Evolutionary conservation across 2,888 invertebrate genomes (phyloP).

Genomic region (Ganaspis brasiliensis): DNA sequence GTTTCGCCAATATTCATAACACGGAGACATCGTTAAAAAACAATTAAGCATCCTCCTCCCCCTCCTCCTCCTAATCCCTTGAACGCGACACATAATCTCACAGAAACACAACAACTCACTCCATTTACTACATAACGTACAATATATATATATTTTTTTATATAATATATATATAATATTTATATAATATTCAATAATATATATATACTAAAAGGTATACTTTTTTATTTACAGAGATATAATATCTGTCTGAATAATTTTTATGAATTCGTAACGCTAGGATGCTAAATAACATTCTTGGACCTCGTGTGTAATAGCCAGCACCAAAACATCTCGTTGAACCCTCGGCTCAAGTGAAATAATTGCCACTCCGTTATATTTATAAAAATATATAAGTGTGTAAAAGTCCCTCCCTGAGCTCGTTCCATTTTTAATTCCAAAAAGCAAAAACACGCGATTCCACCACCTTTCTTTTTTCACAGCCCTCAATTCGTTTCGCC

Average conservation of each 20-base stretch:
- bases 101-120: slow-evolving; percentile 78
- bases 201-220: slow-evolving; percentile 68
- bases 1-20: slow-evolving; percentile 59
- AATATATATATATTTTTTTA: slow-evolving; percentile 77
- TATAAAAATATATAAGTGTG: slow-evolving; percentile 75
- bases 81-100: slow-evolving; percentile 71
- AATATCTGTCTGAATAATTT: slow-evolving; percentile 76
- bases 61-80: slow-evolving; percentile 42
- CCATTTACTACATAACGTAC: slow-evolving; percentile 79
- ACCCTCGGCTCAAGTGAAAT: slow-evolving; percentile 70
- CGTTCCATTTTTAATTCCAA: slow-evolving; percentile 55
- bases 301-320: slow-evolving; percentile 79
- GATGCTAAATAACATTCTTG: slow-evolving; percentile 79
- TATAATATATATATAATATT: slow-evolving; percentile 71
- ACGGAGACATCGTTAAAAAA: slow-evolving; percentile 50
- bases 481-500: slow-evolving; percentile 76
- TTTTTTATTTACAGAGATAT: slow-evolving; percentile 72
- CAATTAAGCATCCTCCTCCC: slow-evolving; percentile 51
- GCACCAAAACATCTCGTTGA: slow-evolving; percentile 76
- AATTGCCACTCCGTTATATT: slow-evolving; percentile 67
- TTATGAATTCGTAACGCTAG: slow-evolving; percentile 77
- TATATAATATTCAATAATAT: slow-evolving; percentile 64
- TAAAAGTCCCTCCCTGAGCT: slow-evolving; percentile 73
- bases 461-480: slow-evolving; percentile 75
- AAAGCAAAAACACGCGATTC: slow-evolving; percentile 59